Conservation (phyloP, 2,113 vertebrate genomes). For the Oncorhynchus keta region DNA sequence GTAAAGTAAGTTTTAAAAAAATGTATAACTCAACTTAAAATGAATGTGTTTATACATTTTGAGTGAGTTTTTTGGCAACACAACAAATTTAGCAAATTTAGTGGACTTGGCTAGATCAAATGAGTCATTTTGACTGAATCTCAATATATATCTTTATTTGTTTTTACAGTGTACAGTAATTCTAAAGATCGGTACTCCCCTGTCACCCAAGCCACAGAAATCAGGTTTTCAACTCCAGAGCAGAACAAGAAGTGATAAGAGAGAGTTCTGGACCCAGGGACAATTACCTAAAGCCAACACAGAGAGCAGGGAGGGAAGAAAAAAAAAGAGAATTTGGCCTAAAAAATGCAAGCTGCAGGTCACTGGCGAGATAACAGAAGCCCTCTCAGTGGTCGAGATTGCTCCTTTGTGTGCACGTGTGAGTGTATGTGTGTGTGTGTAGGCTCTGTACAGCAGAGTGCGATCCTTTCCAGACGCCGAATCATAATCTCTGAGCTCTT, state of each 20-base stretch:
- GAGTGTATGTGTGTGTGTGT: neutral
- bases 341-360: conserved; percentile 20
- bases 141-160: too few relatives aligned
- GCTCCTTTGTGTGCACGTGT: neutral
- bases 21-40: too few relatives aligned
- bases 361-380: conserved; percentile 1
- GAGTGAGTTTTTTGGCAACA: too few relatives aligned
- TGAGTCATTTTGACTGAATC: too few relatives aligned
- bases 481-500: conserved; percentile 85
- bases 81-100: too few relatives aligned
- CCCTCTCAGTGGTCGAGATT: neutral
- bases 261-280: conserved; percentile 8
- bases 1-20: too few relatives aligned
- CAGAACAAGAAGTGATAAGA: conserved; percentile 26
- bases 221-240: conserved; percentile 6
- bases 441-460: neutral
- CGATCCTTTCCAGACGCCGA: conserved; percentile 83
- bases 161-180: neutral
- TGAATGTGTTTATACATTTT: too few relatives aligned
- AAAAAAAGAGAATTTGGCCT: conserved; percentile 6
- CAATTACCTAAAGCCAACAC: conserved; percentile 23
- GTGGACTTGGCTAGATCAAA: too few relatives aligned
- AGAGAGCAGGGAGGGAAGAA: neutral
- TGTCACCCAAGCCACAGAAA: neutral
- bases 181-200: neutral